Evolutionary conservation across 2,888 invertebrate genomes (phyloP).

Genomic region (Elysia crispata): DNA sequence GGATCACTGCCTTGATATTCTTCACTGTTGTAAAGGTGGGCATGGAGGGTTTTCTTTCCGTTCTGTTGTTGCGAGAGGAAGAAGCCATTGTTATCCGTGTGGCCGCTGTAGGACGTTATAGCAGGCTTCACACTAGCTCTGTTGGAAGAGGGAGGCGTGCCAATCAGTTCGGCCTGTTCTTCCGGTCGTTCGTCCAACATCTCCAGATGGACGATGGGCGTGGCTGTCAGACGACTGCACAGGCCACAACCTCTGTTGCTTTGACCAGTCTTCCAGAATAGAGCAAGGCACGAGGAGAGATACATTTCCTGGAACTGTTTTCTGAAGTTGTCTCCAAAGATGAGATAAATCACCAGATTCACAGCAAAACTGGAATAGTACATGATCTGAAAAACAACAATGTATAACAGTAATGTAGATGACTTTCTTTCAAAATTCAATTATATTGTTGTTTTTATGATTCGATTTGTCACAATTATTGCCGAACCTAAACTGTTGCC

Average conservation of each 20-base stretch:
- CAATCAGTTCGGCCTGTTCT: constrained; percentile 25
- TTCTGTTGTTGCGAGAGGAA: too few relatives aligned
- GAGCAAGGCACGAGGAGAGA: constrained; percentile 33
- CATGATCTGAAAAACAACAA: constrained; percentile 57
- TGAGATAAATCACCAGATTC: constrained; percentile 64
- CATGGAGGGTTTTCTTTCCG: too few relatives aligned
- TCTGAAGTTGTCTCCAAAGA: constrained; percentile 63
- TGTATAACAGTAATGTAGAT: not conserved
- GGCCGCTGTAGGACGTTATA: too few relatives aligned
- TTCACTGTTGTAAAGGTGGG: too few relatives aligned
- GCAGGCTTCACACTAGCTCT: too few relatives aligned
- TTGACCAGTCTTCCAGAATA: not conserved
- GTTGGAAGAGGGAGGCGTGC: not conserved
- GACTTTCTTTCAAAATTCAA: too few relatives aligned
- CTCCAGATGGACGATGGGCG: constrained; percentile 42
- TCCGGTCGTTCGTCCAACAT: constrained; percentile 24
- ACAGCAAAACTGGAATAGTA: constrained; percentile 65
- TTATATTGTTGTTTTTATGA: too few relatives aligned
- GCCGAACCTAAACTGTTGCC: too few relatives aligned
- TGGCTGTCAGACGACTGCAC: constrained; percentile 39
- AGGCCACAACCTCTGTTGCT: not conserved
- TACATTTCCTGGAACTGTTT: constrained; percentile 55
- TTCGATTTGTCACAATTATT: too few relatives aligned
- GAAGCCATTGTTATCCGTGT: not conserved
- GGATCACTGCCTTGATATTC: too few relatives aligned